Evolutionary conservation across 2,113 vertebrate genomes (phyloP), one percentile per base, ranked within the genome.

Genomic region (Dermatemys mawii): DNA sequence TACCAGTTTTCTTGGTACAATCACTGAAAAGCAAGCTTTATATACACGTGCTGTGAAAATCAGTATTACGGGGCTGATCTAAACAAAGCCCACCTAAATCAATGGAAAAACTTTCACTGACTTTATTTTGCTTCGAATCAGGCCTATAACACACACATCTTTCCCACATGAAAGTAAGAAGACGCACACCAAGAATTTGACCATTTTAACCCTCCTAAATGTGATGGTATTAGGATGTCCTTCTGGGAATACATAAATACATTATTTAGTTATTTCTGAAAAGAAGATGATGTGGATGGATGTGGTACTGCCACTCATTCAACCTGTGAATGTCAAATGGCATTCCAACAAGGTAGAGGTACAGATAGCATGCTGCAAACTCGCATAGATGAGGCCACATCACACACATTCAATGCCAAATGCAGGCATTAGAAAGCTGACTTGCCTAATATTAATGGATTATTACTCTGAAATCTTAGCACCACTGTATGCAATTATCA

Each of bases 1-100:
- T 86, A 27, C n/a, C 21, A 81, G 14, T 49, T 92, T 81, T 14
- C 26, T 92, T 80, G 70, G 1, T 44, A 38, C 10, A n/a, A 93
- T 67, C 73, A 16, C 73, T 44, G 24, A 76, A 76, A 76, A 46
- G 73, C 41, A 76, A 46, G 41, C 73, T 46, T 76, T 41, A 44
- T 12, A 76, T 76, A 46, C 41, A 14, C 24, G 46, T 26, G 46
- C 16, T 0, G 0, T 26, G 49, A 53, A 67, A 16, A 29, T 0
- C 32, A 79, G 29, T 16, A 83, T 17, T 11, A 75, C 84, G 4
- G 13, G 1, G 44, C 41, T 75, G 16, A 41, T 87, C 44, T 8
- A 91, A 6, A 79, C 13, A 91, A 4, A 67, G 49, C 7, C 46
- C 27, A 51, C 0, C 55, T 53, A 91, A 92, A 73, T 79, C 19